Percentiles rank a stretch among this genome's conserved stretches.
Evolutionary conservation across 2,113 vertebrate genomes (phyloP).

Genomic region (Lampris megalopsis): DNA sequence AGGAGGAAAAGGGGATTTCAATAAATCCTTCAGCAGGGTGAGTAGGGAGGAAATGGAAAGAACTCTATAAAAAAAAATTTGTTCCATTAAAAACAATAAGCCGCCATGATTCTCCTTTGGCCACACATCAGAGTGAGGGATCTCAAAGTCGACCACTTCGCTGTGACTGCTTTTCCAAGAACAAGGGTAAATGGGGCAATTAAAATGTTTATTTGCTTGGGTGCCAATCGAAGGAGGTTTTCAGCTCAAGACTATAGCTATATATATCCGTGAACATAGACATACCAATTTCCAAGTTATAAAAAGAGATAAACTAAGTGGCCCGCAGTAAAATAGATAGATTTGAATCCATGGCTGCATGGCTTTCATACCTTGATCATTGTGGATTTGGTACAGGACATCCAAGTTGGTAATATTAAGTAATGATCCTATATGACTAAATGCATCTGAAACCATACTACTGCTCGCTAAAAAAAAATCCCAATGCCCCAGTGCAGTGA

Average conservation of each 20-base stretch:
- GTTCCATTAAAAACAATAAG: constrained; percentile 57
- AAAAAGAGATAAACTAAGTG: constrained; percentile 13
- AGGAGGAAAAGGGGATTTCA: constrained; percentile 57
- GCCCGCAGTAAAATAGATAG: constrained; percentile 14
- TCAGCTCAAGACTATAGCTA: neutral
- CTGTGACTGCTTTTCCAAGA: constrained; percentile 18
- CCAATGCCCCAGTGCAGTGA: too few species aligned
- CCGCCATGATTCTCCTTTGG: constrained; percentile 46
- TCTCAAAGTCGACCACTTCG: constrained; percentile 27
- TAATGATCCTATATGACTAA: too few species aligned
- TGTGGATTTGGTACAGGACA: too few species aligned
- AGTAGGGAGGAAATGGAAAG: constrained; percentile 21
- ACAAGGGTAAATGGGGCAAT: constrained; percentile 25
- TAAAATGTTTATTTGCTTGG: constrained; percentile 36
- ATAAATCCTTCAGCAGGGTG: constrained; percentile 71
- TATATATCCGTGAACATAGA: too few species aligned
- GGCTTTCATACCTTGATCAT: neutral
- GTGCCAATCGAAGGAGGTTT: neutral
- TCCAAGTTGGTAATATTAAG: too few species aligned
- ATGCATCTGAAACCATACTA: too few species aligned
- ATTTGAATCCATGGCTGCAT: neutral
- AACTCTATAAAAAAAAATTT: constrained; percentile 59
- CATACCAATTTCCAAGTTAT: constrained; percentile 19
- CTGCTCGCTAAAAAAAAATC: too few species aligned
- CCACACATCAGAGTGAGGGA: constrained; percentile 22